phyloP scores from a whole-genome alignment of 2,888 invertebrate genomes.

The Ennomos quercinarius region DNA sequence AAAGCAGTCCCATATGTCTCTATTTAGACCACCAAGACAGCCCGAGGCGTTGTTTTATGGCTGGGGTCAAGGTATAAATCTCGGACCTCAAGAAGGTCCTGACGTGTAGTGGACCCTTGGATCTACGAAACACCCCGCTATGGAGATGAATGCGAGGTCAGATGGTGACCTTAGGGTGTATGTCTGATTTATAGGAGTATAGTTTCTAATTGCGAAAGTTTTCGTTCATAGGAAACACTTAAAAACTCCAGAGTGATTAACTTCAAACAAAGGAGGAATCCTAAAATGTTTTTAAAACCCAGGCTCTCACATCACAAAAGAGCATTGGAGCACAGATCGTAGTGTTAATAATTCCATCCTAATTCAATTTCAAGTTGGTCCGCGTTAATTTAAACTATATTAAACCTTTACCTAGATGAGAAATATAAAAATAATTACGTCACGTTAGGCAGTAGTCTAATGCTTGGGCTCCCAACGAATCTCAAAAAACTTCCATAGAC shows the following conservation, averaged over 20 bases:
- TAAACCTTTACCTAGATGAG: too few species aligned
- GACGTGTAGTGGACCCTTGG: conserved; percentile 61
- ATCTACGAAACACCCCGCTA: conserved; percentile 64
- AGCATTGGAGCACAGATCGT: too few species aligned
- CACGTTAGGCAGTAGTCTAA: too few species aligned
- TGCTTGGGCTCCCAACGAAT: too few species aligned
- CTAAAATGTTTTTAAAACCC: too few species aligned
- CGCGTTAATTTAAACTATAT: too few species aligned
- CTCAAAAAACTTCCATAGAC: too few species aligned
- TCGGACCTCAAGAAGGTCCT: conserved; percentile 58
- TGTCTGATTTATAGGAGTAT: conserved; percentile 43
- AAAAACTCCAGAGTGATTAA: neutral
- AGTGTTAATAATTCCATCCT: too few species aligned
- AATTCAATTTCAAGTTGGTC: too few species aligned
- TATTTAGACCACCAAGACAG: conserved; percentile 38
- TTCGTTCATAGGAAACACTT: neutral
- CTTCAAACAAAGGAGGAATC: too few species aligned
- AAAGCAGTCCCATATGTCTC: conserved; percentile 42
- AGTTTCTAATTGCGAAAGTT: conserved; percentile 15
- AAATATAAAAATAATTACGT: too few species aligned
- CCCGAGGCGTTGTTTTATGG: conserved; percentile 72
- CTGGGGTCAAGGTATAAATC: conserved; percentile 73
- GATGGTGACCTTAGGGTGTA: conserved; percentile 49
- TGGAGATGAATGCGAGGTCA: conserved; percentile 60
- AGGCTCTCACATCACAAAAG: too few species aligned